These are phyloP conservation scores for Pangasianodon hypophthalmus DNA, from an alignment of 2,113 vertebrate genomes.

Conservation along the genomic window DNA sequence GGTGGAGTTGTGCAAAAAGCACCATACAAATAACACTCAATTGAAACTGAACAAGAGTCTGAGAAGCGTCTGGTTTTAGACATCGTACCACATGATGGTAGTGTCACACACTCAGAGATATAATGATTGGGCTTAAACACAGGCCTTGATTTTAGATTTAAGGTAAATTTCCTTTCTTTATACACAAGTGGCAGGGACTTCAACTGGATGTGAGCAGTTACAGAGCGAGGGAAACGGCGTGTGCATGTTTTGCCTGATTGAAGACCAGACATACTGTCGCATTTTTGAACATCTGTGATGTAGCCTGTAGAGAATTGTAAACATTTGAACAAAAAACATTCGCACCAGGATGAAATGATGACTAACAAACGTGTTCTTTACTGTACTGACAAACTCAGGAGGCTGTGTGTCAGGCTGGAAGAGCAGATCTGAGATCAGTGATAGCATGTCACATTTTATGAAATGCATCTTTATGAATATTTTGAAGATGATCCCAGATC, in stretches of 20 bases:
- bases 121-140: background rate
- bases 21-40: too few relatives aligned
- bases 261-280: background rate
- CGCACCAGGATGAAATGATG: background rate
- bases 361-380: background rate
- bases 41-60: background rate
- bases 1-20: background rate
- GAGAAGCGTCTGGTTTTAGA: background rate
- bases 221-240: background rate
- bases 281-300: background rate
- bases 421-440: background rate
- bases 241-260: background rate
- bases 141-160: background rate
- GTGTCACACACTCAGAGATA: background rate
- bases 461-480: background rate
- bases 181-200: background rate
- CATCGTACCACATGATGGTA: background rate
- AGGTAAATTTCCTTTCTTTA: background rate
- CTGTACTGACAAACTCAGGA: background rate
- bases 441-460: background rate
- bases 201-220: background rate
- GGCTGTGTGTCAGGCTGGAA: background rate
- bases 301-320: background rate
- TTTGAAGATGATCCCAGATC: background rate
- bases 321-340: background rate